A percentile compares a stretch with the other conserved stretches of the same genome.
Conservation (phyloP, 2,888 invertebrate species). For the Drosophila nigricruria region DNA sequence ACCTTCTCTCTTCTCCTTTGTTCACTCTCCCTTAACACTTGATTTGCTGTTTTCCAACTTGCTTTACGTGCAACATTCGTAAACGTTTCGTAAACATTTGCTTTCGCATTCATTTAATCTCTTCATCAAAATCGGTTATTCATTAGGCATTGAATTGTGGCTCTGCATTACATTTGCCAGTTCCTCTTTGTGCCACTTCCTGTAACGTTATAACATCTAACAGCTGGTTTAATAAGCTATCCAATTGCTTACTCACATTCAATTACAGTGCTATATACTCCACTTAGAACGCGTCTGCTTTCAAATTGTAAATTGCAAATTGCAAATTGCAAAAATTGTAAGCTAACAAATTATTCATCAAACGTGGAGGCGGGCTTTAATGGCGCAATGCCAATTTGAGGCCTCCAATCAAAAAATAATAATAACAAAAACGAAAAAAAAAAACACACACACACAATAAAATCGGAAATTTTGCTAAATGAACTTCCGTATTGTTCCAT, state of each 20-base stretch:
- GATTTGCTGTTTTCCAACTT: not conserved
- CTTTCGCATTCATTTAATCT: no score
- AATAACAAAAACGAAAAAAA: not conserved
- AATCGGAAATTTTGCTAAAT: constrained; percentile 29
- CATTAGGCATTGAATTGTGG: no score
- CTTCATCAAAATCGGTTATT: no score
- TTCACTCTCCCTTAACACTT: not conserved
- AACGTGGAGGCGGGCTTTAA: constrained; percentile 14
- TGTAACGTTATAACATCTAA: not conserved
- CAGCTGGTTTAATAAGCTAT: constrained; percentile 19
- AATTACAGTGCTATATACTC: constrained; percentile 15
- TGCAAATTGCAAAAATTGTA: constrained; percentile 10
- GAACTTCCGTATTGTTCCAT: constrained; percentile 49
- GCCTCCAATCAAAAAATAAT: not conserved
- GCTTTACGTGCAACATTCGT: not conserved
- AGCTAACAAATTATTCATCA: constrained; percentile 22
- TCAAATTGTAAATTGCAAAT: constrained; percentile 8
- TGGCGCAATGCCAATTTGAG: constrained; percentile 25
- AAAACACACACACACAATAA: constrained; percentile 25
- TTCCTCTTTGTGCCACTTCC: not conserved
- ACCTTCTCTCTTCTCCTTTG: not conserved
- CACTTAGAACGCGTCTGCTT: constrained; percentile 12
- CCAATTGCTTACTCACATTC: constrained; percentile 2
- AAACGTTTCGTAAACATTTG: not conserved
- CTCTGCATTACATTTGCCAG: not conserved